A percentile compares a stretch with the other conserved stretches of the same genome.
Conservation (phyloP, 1,140 invertebrate species). For the Aphelenchoides avenae region DNA sequence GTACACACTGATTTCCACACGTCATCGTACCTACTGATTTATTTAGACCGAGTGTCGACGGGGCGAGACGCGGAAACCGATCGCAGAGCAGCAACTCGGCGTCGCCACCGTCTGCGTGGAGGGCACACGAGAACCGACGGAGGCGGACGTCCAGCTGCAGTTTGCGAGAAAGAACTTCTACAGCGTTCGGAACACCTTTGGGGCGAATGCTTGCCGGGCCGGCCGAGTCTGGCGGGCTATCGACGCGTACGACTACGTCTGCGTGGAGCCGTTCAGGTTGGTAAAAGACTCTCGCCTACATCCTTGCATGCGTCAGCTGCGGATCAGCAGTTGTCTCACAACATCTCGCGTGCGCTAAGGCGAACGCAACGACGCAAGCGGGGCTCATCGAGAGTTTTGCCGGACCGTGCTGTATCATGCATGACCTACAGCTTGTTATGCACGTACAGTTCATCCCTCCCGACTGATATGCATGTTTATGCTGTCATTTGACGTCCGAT, state of each 20-base stretch:
- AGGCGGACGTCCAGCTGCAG: slow-evolving; percentile 28
- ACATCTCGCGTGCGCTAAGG: slow-evolving; percentile 8
- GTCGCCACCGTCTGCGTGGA: slow-evolving; percentile 21
- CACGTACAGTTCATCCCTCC: too few relatives aligned
- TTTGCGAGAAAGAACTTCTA: slow-evolving; percentile 29
- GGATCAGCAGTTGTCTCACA: too few relatives aligned
- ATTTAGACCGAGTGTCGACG: slow-evolving; percentile 33
- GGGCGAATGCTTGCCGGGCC: slow-evolving; percentile 39
- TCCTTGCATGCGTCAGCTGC: neutral
- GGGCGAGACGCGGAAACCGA: slow-evolving; percentile 32
- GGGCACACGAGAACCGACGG: slow-evolving; percentile 14
- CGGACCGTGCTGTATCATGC: too few relatives aligned
- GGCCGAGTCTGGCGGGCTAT: slow-evolving; percentile 42
- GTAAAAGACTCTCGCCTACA: neutral
- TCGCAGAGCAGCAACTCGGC: slow-evolving; percentile 9
- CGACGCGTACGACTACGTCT: slow-evolving; percentile 52
- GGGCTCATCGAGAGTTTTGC: slow-evolving; percentile 5
- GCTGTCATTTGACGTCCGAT: too few relatives aligned
- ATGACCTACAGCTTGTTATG: slow-evolving; percentile 9
- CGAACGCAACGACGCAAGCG: slow-evolving; percentile 2
- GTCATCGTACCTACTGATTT: too few relatives aligned
- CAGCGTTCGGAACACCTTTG: slow-evolving; percentile 28
- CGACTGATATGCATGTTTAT: too few relatives aligned
- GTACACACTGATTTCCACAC: too few relatives aligned
- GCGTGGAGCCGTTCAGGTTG: slow-evolving; percentile 43